Evolutionary conservation across 2,888 invertebrate genomes (phyloP), one percentile per base, ranked within the genome.

Genomic region (Dolomedes plantarius): DNA sequence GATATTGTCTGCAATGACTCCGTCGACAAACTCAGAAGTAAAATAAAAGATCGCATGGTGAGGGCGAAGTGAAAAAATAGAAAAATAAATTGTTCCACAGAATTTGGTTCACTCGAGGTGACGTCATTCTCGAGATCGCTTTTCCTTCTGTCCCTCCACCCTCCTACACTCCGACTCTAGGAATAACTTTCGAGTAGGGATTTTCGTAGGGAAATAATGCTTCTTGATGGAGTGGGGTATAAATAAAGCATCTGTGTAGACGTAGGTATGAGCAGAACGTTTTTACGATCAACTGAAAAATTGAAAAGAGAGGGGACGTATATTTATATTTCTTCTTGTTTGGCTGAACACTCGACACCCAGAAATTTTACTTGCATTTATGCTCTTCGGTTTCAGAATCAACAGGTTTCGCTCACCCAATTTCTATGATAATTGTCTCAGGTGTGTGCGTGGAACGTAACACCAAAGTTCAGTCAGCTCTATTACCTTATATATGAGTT

Each of bases 91-190:
- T 77, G 72, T 71, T 82, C 76, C 67, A 19, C 76, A 72, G 83
- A 83, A 83, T 83, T 83, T 83, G 76, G 83, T 77, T 83, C 83
- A 83, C 32, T 76, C 46, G 32, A 29, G 19, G 32, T 76, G 83
- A 76, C 83, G 76, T 83, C 72, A 72, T 29, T 28, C 39, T 28
- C 62, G 71, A 71, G 83, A 83, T 83, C 83, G 72, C 83, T 83
- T 83, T 83, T 50, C 76, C 46, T 28, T 36, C 64, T 56, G 31
- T 71, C 71, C 46, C 64, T 36, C 72, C 82, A 46, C 75, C 69
- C 82, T 28, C 82, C 69, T 29, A 41, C 77, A 11, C 6, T 16
- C 2, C 7, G 2, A 16, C 16, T 46, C 83, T 72, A 28, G 72
- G 75, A 83, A 83, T 83, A 83, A 76, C 83, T 83, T 16, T 7